Evolutionary conservation across 2,888 invertebrate genomes (phyloP), one percentile per base, ranked within the genome.

Genomic region (Leptinotarsa haldemani): DNA sequence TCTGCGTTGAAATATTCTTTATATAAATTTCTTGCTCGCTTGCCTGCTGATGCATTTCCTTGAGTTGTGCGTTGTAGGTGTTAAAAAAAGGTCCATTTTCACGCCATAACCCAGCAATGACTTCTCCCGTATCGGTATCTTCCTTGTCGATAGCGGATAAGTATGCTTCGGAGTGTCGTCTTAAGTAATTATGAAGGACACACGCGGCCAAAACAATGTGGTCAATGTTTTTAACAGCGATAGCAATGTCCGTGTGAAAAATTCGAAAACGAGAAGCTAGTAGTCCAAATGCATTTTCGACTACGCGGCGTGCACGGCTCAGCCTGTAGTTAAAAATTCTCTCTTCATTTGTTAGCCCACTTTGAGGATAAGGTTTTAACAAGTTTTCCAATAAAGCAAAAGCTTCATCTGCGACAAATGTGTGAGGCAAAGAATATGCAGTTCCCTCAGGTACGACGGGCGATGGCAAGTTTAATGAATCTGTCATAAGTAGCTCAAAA

Each of bases 151-250:
- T 53, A 53, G 20, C 18, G 18, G n/a, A 53, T 18, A 53, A 53
- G 53, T 53, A 53, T 53, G 53, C 53, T 18, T 53, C 53, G 18
- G 53, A 53, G 53, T 53, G 53, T 53, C 53, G 20, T 53, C 53
- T 53, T 16, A 71, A 46, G 53, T 66, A 71, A 66, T 71, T 66
- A 65, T 70, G 70, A n/a, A 70, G 70, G 40, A 65, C 70, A 63
- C 70, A 52, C 53, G 65, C 65, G 48, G 65, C 47, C 47, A 18
- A 47, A 48, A 70, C 56, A 65, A 70, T 70, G 65, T 40, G 65
- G 40, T 30, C 65, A 25, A 70, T 64, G 50, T 70, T 70, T 52
- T 70, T 50, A 15, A 52, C 25, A 15, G 2, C 64, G 18, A 65
- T 53, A 52, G 48, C 30, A 50, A 70, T 70, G 22, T 65, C 65